phyloP scores from a whole-genome alignment of 37 sponge, comb jelly and placozoan genomes.

The Cliona cf. orientalis region DNA sequence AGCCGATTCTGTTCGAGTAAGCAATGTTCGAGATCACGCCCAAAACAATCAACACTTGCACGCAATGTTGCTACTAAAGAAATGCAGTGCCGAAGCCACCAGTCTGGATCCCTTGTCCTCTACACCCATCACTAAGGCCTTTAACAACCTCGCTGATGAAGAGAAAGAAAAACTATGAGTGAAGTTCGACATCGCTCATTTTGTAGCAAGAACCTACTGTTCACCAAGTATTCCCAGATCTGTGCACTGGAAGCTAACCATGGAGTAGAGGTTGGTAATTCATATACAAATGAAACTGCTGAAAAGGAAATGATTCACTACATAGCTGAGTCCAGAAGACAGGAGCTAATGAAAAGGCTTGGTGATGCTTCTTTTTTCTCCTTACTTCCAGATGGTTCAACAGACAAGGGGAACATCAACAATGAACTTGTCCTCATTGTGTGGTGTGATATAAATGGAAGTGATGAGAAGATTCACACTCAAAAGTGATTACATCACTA shows the following conservation, averaged over 20 bases:
- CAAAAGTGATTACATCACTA: conserved; percentile 53
- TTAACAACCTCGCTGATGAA: conserved; percentile 32
- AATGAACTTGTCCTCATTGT: conserved; percentile 56
- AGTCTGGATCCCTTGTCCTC: conserved; percentile 48
- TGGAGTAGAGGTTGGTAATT: conserved; percentile 58
- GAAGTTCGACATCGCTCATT: conserved; percentile 68
- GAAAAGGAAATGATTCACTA: conserved; percentile 62
- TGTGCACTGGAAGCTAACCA: conserved; percentile 61
- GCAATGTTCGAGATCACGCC: conserved; percentile 68
- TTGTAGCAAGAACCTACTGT: conserved; percentile 58
- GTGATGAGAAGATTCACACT: conserved; percentile 50
- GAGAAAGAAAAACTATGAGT: conserved; percentile 47
- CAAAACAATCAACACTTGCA: conserved; percentile 55
- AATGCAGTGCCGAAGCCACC: conserved; percentile 30
- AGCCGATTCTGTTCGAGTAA: conserved; percentile 52
- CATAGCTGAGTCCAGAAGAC: conserved; percentile 60
- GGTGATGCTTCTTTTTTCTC: conserved; percentile 46
- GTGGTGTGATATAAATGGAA: conserved; percentile 56
- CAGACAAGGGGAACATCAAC: conserved; percentile 55
- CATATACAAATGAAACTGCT: conserved; percentile 54
- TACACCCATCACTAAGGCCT: conserved; percentile 57
- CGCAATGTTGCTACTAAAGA: conserved; percentile 64
- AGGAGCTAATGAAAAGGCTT: conserved; percentile 35
- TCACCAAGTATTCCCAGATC: conserved; percentile 46
- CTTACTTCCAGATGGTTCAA: conserved; percentile 51